Percentiles rank a stretch among this genome's conserved stretches.
phyloP scores from a whole-genome alignment of 2,888 invertebrate species.

The Cremastinae sp. region DNA sequence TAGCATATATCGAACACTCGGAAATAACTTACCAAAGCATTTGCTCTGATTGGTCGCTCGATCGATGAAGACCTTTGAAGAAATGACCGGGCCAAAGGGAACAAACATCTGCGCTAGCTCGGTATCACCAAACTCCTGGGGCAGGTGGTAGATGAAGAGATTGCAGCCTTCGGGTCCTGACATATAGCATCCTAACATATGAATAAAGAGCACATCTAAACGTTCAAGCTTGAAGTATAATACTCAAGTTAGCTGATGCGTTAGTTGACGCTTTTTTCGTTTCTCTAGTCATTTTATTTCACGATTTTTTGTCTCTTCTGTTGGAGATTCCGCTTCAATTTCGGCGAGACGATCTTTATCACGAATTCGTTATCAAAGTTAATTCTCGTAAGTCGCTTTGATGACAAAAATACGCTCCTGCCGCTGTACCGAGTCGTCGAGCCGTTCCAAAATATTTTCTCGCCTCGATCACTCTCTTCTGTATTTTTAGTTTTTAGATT shows the following conservation, averaged over 20 bases:
- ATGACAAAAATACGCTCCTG: slow-evolving; percentile 48
- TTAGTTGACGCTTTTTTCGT: slow-evolving; percentile 67
- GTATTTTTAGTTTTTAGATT: slow-evolving; percentile 17
- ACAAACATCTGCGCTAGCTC: slow-evolving; percentile 99
- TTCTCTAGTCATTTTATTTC: slow-evolving; percentile 33
- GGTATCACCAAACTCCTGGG: slow-evolving; percentile 99
- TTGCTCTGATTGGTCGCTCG: slow-evolving; percentile 99
- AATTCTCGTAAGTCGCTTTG: slow-evolving; percentile 24
- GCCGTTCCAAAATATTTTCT: slow-evolving; percentile 55
- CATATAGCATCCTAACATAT: slow-evolving; percentile 92
- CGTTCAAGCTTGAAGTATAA: slow-evolving; percentile 80
- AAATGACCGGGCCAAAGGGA: slow-evolving; percentile 99
- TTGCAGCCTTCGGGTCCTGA: slow-evolving; percentile 99
- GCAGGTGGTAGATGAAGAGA: slow-evolving; percentile 99
- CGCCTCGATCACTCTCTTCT: slow-evolving; percentile 55
- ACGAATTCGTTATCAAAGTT: slow-evolving; percentile 36
- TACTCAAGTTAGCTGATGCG: slow-evolving; percentile 79
- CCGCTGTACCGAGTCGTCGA: slow-evolving; percentile 65
- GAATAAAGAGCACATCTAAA: slow-evolving; percentile 81
- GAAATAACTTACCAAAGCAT: slow-evolving; percentile 94
- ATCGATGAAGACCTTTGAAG: slow-evolving; percentile 99
- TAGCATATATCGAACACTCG: too few relatives aligned
- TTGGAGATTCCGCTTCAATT: slow-evolving; percentile 52
- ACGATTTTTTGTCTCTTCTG: slow-evolving; percentile 40
- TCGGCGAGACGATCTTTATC: slow-evolving; percentile 52